A percentile compares a stretch with the other conserved stretches of the same genome.
Conservation (phyloP, 1,140 invertebrate species). For the Rhizoglyphus robini region DNA sequence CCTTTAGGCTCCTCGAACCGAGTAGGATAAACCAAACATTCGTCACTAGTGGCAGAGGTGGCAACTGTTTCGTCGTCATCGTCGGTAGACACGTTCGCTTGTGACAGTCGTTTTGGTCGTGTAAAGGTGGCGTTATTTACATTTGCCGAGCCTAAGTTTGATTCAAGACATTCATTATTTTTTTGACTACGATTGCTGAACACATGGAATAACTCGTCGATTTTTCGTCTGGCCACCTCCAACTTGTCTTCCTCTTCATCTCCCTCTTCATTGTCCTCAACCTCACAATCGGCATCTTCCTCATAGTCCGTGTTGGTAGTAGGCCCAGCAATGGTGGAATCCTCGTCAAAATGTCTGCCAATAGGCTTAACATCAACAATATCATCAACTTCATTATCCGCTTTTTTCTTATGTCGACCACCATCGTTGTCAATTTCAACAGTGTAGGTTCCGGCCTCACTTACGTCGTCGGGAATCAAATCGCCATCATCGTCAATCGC, state of each 20-base stretch:
- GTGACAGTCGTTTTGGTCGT: constrained; percentile 5
- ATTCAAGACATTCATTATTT: no score
- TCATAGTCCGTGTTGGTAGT: neutral
- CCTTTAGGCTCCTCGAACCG: neutral
- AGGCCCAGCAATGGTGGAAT: neutral
- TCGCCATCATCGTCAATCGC: constrained; percentile 24
- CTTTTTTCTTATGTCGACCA: neutral
- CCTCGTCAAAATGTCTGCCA: neutral
- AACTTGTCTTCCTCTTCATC: constrained; percentile 62
- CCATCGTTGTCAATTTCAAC: constrained; percentile 37
- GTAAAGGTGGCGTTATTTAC: neutral
- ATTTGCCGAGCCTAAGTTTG: no score
- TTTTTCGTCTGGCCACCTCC: constrained; percentile 67
- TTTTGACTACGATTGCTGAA: constrained; percentile 5
- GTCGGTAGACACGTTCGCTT: neutral
- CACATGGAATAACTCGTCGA: constrained; percentile 58
- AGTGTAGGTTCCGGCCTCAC: constrained; percentile 73
- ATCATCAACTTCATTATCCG: neutral
- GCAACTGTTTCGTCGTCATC: neutral
- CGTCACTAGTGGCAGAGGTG: neutral
- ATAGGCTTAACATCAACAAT: neutral
- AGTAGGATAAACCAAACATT: neutral
- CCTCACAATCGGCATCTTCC: constrained; percentile 2
- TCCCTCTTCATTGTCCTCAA: constrained; percentile 2
- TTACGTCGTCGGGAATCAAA: constrained; percentile 34